phyloP scores from a whole-genome alignment of 2,888 invertebrate species.

The Opisthograptis luteolata region DNA sequence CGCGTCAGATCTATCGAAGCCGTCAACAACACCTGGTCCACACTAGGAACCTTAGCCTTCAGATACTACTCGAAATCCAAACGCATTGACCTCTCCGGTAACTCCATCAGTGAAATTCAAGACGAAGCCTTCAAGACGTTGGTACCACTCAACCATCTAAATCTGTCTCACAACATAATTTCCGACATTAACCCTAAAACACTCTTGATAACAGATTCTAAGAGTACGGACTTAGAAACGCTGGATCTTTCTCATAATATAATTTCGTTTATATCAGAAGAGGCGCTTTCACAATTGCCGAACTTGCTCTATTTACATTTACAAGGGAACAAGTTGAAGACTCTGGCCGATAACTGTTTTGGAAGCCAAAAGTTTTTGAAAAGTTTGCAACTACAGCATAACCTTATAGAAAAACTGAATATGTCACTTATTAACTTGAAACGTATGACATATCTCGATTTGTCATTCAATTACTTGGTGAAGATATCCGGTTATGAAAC shows the following conservation, averaged over 20 bases:
- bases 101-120: constrained; percentile 51
- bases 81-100: constrained; percentile 55
- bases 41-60: constrained; percentile 51
- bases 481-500: constrained; percentile 58
- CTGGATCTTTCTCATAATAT: constrained; percentile 64
- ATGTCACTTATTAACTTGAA: constrained; percentile 58
- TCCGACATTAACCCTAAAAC: constrained; percentile 46
- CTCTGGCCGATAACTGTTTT: constrained; percentile 56
- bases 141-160: constrained; percentile 45
- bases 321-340: constrained; percentile 54
- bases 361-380: constrained; percentile 47
- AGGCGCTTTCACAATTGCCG: constrained; percentile 46
- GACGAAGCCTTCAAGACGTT: constrained; percentile 56
- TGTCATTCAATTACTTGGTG: constrained; percentile 57
- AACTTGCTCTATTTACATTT: constrained; percentile 55
- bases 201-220: constrained; percentile 45
- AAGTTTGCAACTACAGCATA: constrained; percentile 53
- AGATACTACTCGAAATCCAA: constrained; percentile 56
- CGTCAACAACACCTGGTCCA: constrained; percentile 51
- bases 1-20: constrained; percentile 59
- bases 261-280: constrained; percentile 45
- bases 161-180: constrained; percentile 63
- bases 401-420: constrained; percentile 56
- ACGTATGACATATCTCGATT: constrained; percentile 51
- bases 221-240: constrained; percentile 37